Evolutionary conservation across 53 echinoderm and acorn worm species (phyloP).

Genomic region (Henricia sp.): DNA sequence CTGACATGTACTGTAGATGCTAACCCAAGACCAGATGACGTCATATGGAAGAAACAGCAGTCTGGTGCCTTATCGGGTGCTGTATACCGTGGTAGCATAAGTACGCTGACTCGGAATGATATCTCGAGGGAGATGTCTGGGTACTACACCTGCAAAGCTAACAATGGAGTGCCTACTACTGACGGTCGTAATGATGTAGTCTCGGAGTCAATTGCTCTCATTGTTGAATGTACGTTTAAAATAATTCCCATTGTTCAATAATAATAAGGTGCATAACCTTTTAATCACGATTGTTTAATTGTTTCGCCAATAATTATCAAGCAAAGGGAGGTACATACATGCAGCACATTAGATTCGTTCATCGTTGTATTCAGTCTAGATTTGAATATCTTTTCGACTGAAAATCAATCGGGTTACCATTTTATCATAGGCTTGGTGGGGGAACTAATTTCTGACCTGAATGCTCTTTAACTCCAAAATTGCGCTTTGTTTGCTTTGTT

Average conservation of each 20-base stretch:
- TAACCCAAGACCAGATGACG: not conserved
- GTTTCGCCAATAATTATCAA: not conserved
- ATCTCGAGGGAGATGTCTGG: not conserved
- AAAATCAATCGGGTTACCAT: too few species aligned
- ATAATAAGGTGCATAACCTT: too few species aligned
- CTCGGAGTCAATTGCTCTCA: not conserved
- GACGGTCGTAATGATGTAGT: not conserved
- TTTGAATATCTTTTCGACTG: too few species aligned
- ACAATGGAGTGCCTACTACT: not conserved
- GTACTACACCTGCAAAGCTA: constrained; percentile 10
- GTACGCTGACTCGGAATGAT: not conserved
- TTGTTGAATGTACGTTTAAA: constrained; percentile 8
- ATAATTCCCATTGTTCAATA: too few species aligned
- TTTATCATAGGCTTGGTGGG: too few species aligned
- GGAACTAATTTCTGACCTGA: too few species aligned
- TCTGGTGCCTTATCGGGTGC: not conserved
- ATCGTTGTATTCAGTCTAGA: too few species aligned
- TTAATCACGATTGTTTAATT: not conserved
- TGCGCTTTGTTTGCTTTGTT: too few species aligned
- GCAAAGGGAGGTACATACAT: too few species aligned
- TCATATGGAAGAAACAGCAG: constrained; percentile 6
- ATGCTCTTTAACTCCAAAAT: too few species aligned
- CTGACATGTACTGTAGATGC: not conserved
- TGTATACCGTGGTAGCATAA: not conserved
- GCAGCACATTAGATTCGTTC: too few species aligned